Conservation (phyloP, 2,113 vertebrate genomes). For the Glaucidium brasilianum region DNA sequence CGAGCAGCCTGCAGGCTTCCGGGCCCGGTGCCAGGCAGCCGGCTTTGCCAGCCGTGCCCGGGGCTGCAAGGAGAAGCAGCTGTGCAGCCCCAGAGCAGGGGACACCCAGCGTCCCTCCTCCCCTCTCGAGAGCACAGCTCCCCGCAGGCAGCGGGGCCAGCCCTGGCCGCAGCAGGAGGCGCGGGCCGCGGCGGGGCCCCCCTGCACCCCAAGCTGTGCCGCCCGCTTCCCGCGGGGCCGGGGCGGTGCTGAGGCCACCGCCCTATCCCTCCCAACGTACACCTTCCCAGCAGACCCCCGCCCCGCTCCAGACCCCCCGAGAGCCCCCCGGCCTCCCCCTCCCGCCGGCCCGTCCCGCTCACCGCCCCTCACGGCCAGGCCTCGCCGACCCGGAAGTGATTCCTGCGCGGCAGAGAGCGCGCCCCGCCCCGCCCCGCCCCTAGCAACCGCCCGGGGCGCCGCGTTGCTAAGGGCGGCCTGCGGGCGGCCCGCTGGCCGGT, state of each 20-base stretch:
- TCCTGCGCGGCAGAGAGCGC: not conserved
- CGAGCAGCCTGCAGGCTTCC: accelerated
- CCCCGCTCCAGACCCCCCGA: not conserved
- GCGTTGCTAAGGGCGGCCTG: not conserved
- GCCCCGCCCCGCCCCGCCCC: not conserved
- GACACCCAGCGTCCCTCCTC: not conserved
- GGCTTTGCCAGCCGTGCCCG: not conserved
- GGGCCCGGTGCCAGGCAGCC: too few species aligned
- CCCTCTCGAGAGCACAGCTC: accelerated
- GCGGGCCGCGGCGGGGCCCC: not conserved
- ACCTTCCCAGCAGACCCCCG: not conserved
- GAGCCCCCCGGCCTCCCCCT: accelerated
- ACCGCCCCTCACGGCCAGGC: not conserved
- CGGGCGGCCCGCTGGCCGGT: accelerated
- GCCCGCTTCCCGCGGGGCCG: not conserved
- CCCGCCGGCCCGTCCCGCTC: not conserved
- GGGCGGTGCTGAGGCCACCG: not conserved
- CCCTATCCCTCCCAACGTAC: accelerated
- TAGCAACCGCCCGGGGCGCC: not conserved
- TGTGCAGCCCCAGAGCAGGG: not conserved
- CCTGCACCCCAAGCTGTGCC: not conserved
- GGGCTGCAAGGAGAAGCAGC: not conserved
- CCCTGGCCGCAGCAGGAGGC: not conserved
- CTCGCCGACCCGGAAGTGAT: not conserved
- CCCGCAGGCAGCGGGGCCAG: not conserved